A percentile compares a stretch with the other conserved stretches of the same genome.
Conservation (phyloP, 2,888 invertebrate genomes). For the Minunthozetes semirufus region DNA sequence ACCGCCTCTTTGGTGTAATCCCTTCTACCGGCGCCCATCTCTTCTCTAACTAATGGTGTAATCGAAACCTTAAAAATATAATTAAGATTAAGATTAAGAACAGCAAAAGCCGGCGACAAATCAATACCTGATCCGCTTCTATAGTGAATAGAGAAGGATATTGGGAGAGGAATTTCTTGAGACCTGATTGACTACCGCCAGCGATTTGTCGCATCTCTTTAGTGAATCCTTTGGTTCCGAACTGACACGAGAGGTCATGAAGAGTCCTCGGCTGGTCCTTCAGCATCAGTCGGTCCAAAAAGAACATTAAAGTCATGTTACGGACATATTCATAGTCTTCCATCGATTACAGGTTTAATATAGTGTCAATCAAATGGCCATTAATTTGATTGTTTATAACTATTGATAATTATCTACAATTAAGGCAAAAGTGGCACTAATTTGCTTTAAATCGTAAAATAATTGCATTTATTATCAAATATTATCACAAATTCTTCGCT, state of each 20-base stretch:
- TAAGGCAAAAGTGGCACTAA: not conserved
- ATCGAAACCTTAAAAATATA: constrained; percentile 33
- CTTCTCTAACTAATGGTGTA: constrained; percentile 34
- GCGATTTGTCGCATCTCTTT: constrained; percentile 65
- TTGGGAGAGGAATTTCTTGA: constrained; percentile 91
- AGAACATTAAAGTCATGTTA: constrained; percentile 94
- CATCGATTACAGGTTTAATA: constrained; percentile 53
- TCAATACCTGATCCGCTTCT: constrained; percentile 64
- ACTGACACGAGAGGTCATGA: constrained; percentile 97
- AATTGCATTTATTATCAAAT: not conserved
- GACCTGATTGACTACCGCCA: constrained; percentile 86
- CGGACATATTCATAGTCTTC: constrained; percentile 89
- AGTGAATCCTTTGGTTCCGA: constrained; percentile 97
- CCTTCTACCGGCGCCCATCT: constrained; percentile 47
- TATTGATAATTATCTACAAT: too few species aligned
- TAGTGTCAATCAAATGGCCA: not conserved
- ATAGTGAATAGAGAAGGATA: constrained; percentile 94
- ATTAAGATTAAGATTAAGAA: constrained; percentile 16
- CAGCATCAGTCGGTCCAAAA: constrained; percentile 94
- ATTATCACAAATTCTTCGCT: not conserved
- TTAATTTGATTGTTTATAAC: not conserved
- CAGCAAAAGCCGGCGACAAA: not conserved
- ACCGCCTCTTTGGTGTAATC: constrained; percentile 95
- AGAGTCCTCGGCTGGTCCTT: constrained; percentile 90
- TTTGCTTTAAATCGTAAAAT: not conserved